Percentiles rank a stretch among this genome's conserved stretches.
Conservation (phyloP, 2,888 invertebrate genomes). For the Tachina lurida region DNA sequence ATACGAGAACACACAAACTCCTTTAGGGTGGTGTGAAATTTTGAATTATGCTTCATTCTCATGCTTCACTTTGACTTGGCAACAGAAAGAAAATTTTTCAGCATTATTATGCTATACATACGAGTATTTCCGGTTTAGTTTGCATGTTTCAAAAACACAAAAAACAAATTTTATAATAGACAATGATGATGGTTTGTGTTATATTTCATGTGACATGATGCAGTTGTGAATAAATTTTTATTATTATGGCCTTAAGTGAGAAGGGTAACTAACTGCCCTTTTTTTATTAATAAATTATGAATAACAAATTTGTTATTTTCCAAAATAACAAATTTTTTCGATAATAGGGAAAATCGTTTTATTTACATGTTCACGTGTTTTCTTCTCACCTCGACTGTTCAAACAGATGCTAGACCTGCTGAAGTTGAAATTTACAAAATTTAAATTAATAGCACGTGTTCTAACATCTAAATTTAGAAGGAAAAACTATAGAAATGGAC, state of each 20-base stretch:
- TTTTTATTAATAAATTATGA: not conserved
- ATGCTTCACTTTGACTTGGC: not conserved
- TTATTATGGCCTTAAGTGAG: not conserved
- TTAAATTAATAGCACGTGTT: too few species aligned
- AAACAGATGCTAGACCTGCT: too few species aligned
- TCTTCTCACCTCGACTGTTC: too few species aligned
- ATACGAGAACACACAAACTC: not conserved
- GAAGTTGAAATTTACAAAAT: too few species aligned
- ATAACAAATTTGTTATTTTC: too few species aligned
- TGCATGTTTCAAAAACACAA: constrained; percentile 13
- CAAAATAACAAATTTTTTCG: too few species aligned
- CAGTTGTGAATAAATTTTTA: not conserved
- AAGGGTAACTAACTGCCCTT: not conserved
- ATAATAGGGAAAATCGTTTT: too few species aligned
- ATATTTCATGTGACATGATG: constrained; percentile 13
- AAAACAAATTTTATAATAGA: constrained; percentile 45
- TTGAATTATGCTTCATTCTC: constrained; percentile 47
- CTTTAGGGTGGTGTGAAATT: constrained; percentile 18
- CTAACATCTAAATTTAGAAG: too few species aligned
- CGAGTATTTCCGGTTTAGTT: not conserved
- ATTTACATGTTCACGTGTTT: too few species aligned
- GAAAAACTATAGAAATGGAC: too few species aligned
- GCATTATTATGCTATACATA: constrained; percentile 2
- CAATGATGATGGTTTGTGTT: constrained; percentile 36
- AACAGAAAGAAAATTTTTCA: not conserved